These are phyloP conservation scores for Chelidonichthys spinosus DNA, from an alignment of 2,797 vertebrate species.

Conservation along the genomic window DNA sequence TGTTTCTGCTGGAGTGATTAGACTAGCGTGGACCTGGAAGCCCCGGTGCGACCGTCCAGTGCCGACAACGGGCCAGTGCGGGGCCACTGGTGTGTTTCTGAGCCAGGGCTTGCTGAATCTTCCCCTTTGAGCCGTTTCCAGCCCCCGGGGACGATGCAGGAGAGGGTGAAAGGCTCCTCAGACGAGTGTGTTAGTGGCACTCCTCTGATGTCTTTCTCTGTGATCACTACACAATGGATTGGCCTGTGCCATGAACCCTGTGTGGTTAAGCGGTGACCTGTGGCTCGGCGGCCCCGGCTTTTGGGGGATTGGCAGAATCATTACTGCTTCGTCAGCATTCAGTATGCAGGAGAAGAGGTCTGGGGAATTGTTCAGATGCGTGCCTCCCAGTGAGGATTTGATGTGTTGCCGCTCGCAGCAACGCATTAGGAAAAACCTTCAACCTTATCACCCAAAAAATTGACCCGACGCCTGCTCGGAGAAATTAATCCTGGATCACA, in stretches of 20 bases:
- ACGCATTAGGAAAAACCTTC: constrained; percentile 35
- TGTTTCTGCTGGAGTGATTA: constrained; percentile 99
- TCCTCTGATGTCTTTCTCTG: constrained; percentile 93
- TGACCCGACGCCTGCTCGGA: background rate
- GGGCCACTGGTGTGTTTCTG: constrained; percentile 95
- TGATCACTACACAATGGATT: constrained; percentile 95
- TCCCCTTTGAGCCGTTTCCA: constrained; percentile 89
- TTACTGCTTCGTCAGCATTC: constrained; percentile 85
- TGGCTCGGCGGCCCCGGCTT: constrained; percentile 66
- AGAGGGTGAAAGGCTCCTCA: constrained; percentile 90
- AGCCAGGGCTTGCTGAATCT: constrained; percentile 92
- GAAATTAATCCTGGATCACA: constrained; percentile 14
- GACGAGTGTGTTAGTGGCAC: constrained; percentile 93
- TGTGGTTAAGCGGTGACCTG: constrained; percentile 84
- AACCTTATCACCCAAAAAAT: constrained; percentile 41
- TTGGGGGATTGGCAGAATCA: constrained; percentile 76
- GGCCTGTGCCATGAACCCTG: constrained; percentile 82
- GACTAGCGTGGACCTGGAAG: constrained; percentile 95
- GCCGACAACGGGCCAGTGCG: constrained; percentile 82
- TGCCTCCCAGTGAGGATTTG: constrained; percentile 66
- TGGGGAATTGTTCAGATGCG: constrained; percentile 61
- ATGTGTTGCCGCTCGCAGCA: constrained; percentile 51
- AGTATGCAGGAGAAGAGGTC: constrained; percentile 65
- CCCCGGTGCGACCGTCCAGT: constrained; percentile 90
- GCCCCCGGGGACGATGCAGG: constrained; percentile 89